Conservation (phyloP, 2,888 invertebrate genomes). For the Drosophila hamatofila region DNA sequence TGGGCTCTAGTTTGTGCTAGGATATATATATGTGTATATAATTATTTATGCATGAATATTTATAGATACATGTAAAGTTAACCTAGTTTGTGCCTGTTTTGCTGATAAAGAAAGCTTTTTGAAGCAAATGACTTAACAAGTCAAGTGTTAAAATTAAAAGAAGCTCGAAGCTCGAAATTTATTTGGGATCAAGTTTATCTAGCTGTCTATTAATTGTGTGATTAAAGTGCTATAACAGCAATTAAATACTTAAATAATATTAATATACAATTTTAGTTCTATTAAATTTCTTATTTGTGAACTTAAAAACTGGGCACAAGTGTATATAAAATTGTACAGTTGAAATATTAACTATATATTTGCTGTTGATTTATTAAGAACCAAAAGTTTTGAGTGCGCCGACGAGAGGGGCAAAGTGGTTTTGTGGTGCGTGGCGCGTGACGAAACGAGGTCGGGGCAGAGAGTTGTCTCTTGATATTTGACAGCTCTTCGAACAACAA, state of each 20-base stretch:
- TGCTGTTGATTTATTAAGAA: slow-evolving; percentile 26
- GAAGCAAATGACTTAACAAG: background rate
- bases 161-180: background rate
- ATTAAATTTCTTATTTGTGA: background rate
- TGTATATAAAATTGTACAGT: slow-evolving; percentile 2
- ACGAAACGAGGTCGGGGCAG: background rate
- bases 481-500: slow-evolving; percentile 74
- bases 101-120: background rate
- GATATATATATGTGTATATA: slow-evolving; percentile 1
- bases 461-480: slow-evolving; percentile 56
- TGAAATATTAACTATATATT: slow-evolving; percentile 15
- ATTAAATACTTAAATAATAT: background rate
- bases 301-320: background rate
- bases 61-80: background rate
- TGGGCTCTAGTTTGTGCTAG: background rate
- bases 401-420: slow-evolving; percentile 1
- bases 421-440: background rate
- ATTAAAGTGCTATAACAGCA: background rate
- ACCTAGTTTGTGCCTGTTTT: background rate
- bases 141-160: background rate
- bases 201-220: background rate
- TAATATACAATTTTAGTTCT: background rate
- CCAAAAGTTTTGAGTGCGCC: slow-evolving; percentile 22
- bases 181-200: background rate
- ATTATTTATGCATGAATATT: background rate